A percentile compares a stretch with the other conserved stretches of the same genome.
Evolutionary conservation across 2,797 vertebrate genomes (phyloP).

Genomic region (Pseudochromis fuscus): DNA sequence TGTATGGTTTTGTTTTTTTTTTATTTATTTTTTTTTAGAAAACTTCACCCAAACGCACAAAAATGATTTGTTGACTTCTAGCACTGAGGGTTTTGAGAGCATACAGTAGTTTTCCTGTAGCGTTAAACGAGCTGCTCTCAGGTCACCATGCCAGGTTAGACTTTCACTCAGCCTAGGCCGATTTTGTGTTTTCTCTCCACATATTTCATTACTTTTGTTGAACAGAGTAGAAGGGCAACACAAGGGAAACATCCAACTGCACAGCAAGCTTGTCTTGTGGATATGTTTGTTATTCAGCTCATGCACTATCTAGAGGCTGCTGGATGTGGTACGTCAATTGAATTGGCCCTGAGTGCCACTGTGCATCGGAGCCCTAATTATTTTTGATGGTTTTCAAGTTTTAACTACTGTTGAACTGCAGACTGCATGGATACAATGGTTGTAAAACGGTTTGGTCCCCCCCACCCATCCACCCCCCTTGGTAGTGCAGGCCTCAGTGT

Average conservation of each 20-base stretch:
- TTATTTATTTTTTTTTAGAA: no score
- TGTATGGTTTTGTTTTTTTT: no score
- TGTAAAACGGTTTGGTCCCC: constrained; percentile 49
- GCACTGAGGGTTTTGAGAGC: constrained; percentile 14
- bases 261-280: constrained; percentile 79
- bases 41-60: not conserved
- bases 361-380: constrained; percentile 79
- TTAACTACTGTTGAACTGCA: constrained; percentile 73
- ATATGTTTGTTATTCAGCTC: constrained; percentile 85
- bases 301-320: constrained; percentile 81
- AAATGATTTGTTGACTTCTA: constrained; percentile 13
- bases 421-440: constrained; percentile 30
- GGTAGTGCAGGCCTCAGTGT: constrained; percentile 23
- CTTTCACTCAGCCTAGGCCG: constrained; percentile 42
- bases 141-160: constrained; percentile 54
- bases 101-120: constrained; percentile 21
- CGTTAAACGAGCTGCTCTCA: constrained; percentile 52
- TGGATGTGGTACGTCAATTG: constrained; percentile 84
- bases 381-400: constrained; percentile 78
- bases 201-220: constrained; percentile 64
- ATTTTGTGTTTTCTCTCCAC: constrained; percentile 45
- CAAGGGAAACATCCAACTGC: constrained; percentile 77
- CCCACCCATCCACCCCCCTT: not conserved
- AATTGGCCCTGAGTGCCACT: constrained; percentile 81
- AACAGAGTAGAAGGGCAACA: constrained; percentile 66